phyloP scores from a whole-genome alignment of 2,113 vertebrate species.

The Laticauda colubrina region DNA sequence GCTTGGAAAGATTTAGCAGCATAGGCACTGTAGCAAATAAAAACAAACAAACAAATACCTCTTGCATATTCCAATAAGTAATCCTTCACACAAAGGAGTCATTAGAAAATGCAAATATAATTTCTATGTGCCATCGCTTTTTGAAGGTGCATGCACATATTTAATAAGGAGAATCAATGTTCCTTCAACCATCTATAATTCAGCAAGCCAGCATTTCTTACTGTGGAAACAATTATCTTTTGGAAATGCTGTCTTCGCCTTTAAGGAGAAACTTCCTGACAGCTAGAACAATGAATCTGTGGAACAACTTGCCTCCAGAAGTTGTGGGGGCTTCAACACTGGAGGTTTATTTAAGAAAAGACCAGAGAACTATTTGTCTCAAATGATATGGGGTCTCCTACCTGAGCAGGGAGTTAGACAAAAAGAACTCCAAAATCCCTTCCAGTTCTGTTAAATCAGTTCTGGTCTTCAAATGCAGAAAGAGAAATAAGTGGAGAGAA shows the following conservation, averaged over 20 bases:
- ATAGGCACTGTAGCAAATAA: not conserved
- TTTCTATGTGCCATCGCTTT: not conserved
- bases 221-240: not conserved
- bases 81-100: not conserved
- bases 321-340: not conserved
- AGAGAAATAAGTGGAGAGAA: not conserved
- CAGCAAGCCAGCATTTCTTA: not conserved
- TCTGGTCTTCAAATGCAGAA: not conserved
- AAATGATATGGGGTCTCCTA: not conserved
- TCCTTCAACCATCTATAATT: not conserved
- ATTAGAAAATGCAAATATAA: not conserved
- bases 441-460: not conserved
- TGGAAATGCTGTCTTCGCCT: not conserved
- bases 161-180: conserved; percentile 5
- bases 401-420: not conserved
- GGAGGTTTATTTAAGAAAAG: not conserved
- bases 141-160: too few relatives aligned
- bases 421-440: not conserved
- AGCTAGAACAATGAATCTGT: not conserved
- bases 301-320: not conserved
- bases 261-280: not conserved
- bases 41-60: not conserved
- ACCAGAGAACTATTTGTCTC: not conserved
- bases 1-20: not conserved
- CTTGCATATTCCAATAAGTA: not conserved